phyloP scores from a whole-genome alignment of 2,888 invertebrate species.

The Vannuccia rotundouncinata region DNA sequence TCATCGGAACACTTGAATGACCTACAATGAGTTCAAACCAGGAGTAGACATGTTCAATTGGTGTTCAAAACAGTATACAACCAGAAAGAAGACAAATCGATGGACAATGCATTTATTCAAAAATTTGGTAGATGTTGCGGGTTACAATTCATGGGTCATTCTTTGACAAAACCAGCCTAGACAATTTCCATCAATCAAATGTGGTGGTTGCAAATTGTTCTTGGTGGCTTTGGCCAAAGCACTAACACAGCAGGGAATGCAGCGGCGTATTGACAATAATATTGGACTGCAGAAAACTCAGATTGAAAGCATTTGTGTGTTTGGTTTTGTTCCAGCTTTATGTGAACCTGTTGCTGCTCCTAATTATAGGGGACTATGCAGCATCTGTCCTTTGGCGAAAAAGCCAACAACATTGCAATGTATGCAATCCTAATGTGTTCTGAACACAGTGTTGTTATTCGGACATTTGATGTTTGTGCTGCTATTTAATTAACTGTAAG shows the following conservation, averaged over 20 bases:
- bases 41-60: constrained; percentile 14
- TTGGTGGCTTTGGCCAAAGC: constrained; percentile 2
- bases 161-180: constrained; percentile 5
- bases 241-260: constrained; percentile 11
- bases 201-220: constrained; percentile 10
- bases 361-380: constrained; percentile 17
- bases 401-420: constrained; percentile 14
- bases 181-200: constrained; percentile 21
- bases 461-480: constrained; percentile 6
- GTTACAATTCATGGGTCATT: constrained; percentile 19
- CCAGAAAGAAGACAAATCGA: constrained; percentile 22
- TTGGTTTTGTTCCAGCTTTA: constrained; percentile 3
- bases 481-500: not conserved
- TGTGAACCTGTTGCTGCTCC: constrained; percentile 16
- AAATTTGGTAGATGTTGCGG: not conserved
- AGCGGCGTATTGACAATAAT: constrained; percentile 3
- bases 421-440: constrained; percentile 1
- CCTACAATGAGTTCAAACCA: constrained; percentile 21
- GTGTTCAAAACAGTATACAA: not conserved
- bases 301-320: not conserved
- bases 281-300: constrained; percentile 9
- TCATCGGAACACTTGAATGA: constrained; percentile 4
- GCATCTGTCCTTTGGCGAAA: constrained; percentile 16
- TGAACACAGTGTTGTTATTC: constrained; percentile 5
- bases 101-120: constrained; percentile 18